Evolutionary conservation across 1,140 invertebrate genomes (phyloP).

Genomic region (Ooceraea biroi): DNA sequence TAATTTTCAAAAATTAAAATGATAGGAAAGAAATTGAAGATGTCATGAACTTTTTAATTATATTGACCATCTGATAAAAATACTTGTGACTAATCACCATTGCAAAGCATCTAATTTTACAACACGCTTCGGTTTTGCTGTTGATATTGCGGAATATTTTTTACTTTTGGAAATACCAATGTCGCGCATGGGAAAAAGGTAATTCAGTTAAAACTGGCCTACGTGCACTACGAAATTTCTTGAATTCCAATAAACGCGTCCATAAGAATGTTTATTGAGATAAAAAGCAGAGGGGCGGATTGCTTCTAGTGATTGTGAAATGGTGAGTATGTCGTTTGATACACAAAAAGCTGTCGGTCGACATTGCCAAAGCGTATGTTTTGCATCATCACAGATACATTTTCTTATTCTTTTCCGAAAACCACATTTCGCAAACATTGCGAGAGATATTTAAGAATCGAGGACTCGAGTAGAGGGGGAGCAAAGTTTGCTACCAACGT

Average conservation of each 20-base stretch:
- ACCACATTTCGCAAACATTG: not conserved
- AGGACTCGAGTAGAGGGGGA: slow-evolving; percentile 4
- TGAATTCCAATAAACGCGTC: slow-evolving; percentile 20
- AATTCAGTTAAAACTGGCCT: not conserved
- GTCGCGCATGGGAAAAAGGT: not conserved
- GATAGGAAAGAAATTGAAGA: not conserved
- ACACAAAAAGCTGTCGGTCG: slow-evolving; percentile 40
- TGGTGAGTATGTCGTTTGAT: slow-evolving; percentile 36
- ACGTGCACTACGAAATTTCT: slow-evolving; percentile 40
- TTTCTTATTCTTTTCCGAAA: not conserved
- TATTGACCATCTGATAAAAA: too few relatives aligned
- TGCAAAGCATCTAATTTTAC: too few relatives aligned
- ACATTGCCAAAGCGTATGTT: slow-evolving; percentile 40
- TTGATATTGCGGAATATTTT: slow-evolving; percentile 12
- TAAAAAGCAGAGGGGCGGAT: slow-evolving; percentile 53
- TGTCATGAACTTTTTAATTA: too few relatives aligned
- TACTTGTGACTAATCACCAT: not conserved
- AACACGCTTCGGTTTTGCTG: not conserved
- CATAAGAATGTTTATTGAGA: slow-evolving; percentile 29
- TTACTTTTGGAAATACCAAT: slow-evolving; percentile 35
- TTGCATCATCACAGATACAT: slow-evolving; percentile 4
- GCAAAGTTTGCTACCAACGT: not conserved
- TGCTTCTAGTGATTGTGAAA: slow-evolving; percentile 58
- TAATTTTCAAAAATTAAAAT: not conserved
- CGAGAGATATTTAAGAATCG: not conserved